Evolutionary conservation across 2,797 vertebrate genomes (phyloP).

Genomic region (Enteromius argenteus): DNA sequence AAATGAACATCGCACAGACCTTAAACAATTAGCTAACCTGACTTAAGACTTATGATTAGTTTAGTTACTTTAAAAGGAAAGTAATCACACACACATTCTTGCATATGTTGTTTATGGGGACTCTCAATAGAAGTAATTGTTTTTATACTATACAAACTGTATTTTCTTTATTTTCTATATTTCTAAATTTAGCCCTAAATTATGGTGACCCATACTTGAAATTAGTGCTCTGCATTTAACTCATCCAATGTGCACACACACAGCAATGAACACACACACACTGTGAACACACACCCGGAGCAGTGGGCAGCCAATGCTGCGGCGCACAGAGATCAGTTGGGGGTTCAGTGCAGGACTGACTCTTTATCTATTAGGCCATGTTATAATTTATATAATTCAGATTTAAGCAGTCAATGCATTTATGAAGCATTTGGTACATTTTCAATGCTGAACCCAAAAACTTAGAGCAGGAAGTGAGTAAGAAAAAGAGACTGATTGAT

Average conservation of each 20-base stretch:
- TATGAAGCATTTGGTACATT: background rate
- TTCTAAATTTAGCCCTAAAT: too few species aligned
- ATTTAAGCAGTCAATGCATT: background rate
- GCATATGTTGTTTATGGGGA: too few species aligned
- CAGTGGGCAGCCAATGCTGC: too few species aligned
- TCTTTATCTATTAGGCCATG: too few species aligned
- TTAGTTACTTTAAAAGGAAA: background rate
- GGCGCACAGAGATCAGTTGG: too few species aligned
- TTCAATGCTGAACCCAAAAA: background rate
- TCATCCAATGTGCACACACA: too few species aligned
- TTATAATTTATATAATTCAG: conserved; percentile 1
- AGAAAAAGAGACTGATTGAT: background rate
- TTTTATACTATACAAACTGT: background rate
- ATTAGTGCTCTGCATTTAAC: too few species aligned
- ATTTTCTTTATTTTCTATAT: background rate
- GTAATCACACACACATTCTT: background rate
- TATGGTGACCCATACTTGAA: too few species aligned
- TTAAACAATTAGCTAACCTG: background rate
- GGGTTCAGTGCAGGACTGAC: too few species aligned
- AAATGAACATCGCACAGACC: background rate
- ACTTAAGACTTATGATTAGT: background rate
- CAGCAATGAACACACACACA: too few species aligned
- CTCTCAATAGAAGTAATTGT: background rate
- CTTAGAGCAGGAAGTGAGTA: background rate
- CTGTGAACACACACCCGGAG: too few species aligned